Base-by-base conservation (phyloP, 2,888 invertebrate genomes). In the Drosophila kambysellisi region DNA sequence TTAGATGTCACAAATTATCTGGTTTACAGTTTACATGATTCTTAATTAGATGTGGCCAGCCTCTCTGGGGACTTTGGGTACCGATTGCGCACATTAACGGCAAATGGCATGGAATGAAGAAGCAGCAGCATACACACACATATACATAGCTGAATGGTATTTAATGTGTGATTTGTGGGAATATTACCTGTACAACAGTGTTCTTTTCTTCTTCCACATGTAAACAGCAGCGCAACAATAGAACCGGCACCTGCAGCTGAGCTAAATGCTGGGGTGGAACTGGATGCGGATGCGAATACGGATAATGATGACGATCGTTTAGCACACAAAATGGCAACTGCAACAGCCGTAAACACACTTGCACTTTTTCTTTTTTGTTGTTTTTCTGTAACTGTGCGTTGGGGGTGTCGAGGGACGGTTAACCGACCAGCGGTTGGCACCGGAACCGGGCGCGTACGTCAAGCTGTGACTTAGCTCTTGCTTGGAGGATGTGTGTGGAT, bases 361-460 rank as follows among this genome's bases (percentile, higher is more conserved):
- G 51, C 65, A 72, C 72, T 83, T 75, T 65, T 8, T 41, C 15
- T 25, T n/a, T 35, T 43, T 70, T 37, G 39, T 46, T 46, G 17
- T 30, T 48, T 39, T 46, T 8, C 48, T 86, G 73, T 76, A 82
- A 71, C 52, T 50, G 35, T 48, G 62, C 52, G 64, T 62, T 62
- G 63, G 54, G 41, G 62, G 41, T 60, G 56, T 62, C 56, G 35
- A 54, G 57, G 63, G 60, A 61, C 41, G 76, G 59, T 77, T 85
- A 70, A 78, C 74, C 66, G 64, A 70, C 67, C 68, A 83, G 70
- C 71, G 78, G 54, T 35, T 46, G 69, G 59, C 59, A 84, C 90
- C 81, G 90, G 90, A 89, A 90, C 89, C 90, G 89, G 85, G 90
- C 69, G 90, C 85, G 85, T 79, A 83, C 67, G 79, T 84, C 78